phyloP scores from a whole-genome alignment of 2,113 vertebrate genomes.

The Lophius piscatorius region DNA sequence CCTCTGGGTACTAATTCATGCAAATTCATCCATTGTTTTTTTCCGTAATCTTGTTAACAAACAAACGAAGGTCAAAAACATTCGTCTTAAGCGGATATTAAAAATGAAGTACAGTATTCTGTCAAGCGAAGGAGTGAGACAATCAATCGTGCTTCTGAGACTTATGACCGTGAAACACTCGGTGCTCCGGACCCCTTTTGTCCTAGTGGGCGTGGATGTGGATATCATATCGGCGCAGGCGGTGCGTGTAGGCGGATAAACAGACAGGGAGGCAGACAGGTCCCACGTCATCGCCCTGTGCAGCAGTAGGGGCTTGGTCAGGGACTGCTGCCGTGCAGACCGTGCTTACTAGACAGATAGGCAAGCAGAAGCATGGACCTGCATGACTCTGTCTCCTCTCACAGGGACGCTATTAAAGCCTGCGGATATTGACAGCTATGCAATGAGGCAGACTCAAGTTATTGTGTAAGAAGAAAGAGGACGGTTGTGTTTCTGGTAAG shows the following conservation, averaged over 20 bases:
- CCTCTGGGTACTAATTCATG: no score
- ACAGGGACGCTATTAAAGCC: neutral
- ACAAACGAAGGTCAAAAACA: no score
- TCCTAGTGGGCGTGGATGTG: conserved; percentile 7
- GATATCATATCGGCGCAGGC: neutral
- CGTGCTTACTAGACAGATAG: conserved; percentile 23
- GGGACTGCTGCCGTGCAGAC: conserved; percentile 15
- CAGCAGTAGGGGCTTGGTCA: conserved; percentile 38
- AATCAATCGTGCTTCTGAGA: no score
- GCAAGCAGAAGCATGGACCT: conserved; percentile 45
- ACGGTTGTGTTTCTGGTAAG: conserved; percentile 64
- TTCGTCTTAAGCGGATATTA: no score
- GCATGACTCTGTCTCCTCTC: conserved; percentile 17
- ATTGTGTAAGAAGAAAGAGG: conserved; percentile 27
- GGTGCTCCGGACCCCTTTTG: neutral
- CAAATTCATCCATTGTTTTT: no score
- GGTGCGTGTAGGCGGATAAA: neutral
- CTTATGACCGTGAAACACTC: neutral
- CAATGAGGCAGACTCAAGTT: conserved; percentile 23
- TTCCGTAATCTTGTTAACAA: no score
- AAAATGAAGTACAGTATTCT: no score
- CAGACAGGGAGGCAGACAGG: neutral
- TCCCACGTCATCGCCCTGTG: conserved; percentile 45
- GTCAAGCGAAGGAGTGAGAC: no score
- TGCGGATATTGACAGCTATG: neutral